phyloP scores from a whole-genome alignment of 2,797 vertebrate genomes.

The Coendou prehensilis region DNA sequence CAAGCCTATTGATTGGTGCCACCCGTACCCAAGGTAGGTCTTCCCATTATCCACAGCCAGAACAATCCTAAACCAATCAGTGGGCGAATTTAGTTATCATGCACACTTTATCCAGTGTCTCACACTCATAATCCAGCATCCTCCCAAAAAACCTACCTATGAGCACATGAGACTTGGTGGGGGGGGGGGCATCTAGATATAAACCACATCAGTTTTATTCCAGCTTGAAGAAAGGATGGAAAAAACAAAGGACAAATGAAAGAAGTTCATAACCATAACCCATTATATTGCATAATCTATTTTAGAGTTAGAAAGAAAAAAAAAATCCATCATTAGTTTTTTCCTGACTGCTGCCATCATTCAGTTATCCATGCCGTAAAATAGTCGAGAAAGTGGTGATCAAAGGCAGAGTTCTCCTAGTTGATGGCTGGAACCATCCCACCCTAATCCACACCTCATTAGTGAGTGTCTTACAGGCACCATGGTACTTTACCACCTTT shows the following conservation, averaged over 20 bases:
- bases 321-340: background rate
- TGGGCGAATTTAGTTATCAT: background rate
- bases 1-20: background rate
- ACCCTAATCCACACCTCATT: background rate
- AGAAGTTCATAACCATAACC: background rate
- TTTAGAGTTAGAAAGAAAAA: slow-evolving; percentile 47
- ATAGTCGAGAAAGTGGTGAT: background rate
- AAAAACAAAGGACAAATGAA: slow-evolving; percentile 8
- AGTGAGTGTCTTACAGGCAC: background rate
- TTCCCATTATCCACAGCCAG: background rate
- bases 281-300: slow-evolving; percentile 41
- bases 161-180: background rate
- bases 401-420: background rate
- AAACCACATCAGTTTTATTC: slow-evolving; percentile 6
- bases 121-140: background rate
- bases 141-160: background rate
- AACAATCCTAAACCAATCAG: background rate
- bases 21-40: background rate
- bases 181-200: background rate
- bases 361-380: background rate
- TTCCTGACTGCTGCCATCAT: background rate
- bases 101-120: background rate
- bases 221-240: background rate
- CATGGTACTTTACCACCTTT: background rate
- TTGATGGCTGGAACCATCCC: background rate